Evolutionary conservation across 2,888 invertebrate species (phyloP).

Genomic region (Sipha maydis): DNA sequence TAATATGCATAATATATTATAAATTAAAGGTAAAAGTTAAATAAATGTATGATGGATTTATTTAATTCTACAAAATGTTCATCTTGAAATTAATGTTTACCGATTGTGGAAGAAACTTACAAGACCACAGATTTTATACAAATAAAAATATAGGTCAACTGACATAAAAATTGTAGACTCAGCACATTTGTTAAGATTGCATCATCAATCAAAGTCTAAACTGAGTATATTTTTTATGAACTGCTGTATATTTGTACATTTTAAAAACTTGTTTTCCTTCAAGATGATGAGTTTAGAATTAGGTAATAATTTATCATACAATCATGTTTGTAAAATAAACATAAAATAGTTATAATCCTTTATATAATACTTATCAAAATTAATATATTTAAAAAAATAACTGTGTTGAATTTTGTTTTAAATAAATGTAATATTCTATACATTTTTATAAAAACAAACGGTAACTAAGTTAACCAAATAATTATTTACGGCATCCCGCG

Average conservation of each 20-base stretch:
- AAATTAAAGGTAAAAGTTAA: neutral
- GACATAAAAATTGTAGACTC: neutral
- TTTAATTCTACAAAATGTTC: neutral
- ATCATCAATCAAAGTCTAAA: slow-evolving; percentile 8
- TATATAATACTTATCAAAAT: neutral
- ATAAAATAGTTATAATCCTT: neutral
- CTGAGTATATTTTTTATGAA: neutral
- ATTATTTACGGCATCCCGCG: neutral
- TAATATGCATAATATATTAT: neutral
- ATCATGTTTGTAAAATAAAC: neutral
- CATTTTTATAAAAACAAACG: no score
- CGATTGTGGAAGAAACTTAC: slow-evolving; percentile 16
- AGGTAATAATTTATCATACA: neutral
- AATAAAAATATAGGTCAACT: neutral
- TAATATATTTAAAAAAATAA: neutral
- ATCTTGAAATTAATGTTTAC: slow-evolving; percentile 30
- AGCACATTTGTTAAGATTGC: slow-evolving; percentile 11
- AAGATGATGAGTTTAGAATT: neutral
- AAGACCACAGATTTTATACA: neutral
- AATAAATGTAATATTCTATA: no score
- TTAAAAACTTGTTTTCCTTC: neutral
- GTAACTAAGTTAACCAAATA: no score
- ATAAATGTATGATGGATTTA: neutral
- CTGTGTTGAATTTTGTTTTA: no score
- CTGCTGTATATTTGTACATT: neutral